Evolutionary conservation across 1,140 invertebrate species (phyloP).

Genomic region (Conus ventricosus): DNA sequence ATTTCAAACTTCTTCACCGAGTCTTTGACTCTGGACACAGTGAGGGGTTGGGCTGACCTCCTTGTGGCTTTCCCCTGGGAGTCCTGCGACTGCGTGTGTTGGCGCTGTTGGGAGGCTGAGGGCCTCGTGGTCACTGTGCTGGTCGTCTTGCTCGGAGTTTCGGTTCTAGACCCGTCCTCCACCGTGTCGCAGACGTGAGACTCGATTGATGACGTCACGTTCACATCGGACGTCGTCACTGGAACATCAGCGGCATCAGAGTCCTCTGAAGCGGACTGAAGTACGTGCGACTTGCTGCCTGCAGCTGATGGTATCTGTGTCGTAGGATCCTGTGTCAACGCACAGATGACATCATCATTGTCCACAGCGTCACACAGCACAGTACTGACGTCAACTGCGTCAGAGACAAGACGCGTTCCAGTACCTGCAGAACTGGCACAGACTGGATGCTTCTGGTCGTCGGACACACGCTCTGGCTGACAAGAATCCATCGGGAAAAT

Average conservation of each 20-base stretch:
- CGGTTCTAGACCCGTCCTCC: too few species aligned
- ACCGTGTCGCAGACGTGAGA: background rate
- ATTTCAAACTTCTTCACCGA: slow-evolving; percentile 34
- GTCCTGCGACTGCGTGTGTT: slow-evolving; percentile 11
- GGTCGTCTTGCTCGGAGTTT: background rate
- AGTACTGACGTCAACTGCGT: background rate
- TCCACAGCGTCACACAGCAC: background rate
- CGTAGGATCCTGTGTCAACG: background rate
- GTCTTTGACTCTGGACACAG: slow-evolving; percentile 24
- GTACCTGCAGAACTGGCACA: background rate
- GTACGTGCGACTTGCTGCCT: too few species aligned
- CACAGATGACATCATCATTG: background rate
- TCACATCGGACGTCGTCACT: background rate
- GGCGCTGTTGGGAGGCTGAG: slow-evolving; percentile 13
- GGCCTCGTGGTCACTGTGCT: background rate
- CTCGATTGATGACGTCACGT: background rate
- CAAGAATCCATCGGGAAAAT: background rate
- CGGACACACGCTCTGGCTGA: background rate
- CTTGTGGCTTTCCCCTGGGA: background rate
- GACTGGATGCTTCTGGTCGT: background rate
- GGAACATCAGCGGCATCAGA: background rate
- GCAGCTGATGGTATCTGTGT: too few species aligned
- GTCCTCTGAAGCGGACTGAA: background rate
- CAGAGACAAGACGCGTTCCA: background rate
- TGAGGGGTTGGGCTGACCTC: background rate